Evolutionary conservation across 2,797 vertebrate species (phyloP).

Genomic region (Perodicticus potto): DNA sequence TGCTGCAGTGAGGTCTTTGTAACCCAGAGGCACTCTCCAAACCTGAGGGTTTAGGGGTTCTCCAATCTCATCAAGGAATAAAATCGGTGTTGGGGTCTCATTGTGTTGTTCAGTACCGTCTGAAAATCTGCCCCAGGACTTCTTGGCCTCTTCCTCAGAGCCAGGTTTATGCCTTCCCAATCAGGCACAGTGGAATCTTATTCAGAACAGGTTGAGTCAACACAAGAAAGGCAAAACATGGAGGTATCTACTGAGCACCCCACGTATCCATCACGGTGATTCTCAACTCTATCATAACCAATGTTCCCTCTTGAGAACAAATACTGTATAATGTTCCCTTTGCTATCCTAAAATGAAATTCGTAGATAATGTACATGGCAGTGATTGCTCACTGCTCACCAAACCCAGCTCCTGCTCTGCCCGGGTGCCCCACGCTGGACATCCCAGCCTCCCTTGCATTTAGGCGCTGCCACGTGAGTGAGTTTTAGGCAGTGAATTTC

Average conservation of each 20-base stretch:
- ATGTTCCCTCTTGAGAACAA: background rate
- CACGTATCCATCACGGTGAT: background rate
- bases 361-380: background rate
- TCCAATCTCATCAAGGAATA: background rate
- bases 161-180: background rate
- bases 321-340: background rate
- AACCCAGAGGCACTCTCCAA: background rate
- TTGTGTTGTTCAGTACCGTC: background rate
- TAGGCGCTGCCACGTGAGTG: background rate
- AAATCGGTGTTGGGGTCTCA: fast-evolving
- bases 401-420: background rate
- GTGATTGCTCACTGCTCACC: background rate
- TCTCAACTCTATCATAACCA: background rate
- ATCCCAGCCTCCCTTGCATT: background rate
- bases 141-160: background rate
- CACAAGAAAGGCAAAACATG: background rate
- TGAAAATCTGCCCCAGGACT: background rate
- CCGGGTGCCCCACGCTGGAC: background rate
- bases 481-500: background rate
- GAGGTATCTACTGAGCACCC: background rate
- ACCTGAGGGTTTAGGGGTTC: background rate
- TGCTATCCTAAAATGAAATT: background rate
- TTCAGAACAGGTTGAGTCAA: background rate
- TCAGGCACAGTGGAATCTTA: background rate
- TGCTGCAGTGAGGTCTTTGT: background rate